A percentile compares a stretch with the other conserved stretches of the same genome.
Conservation (phyloP, 2,797 vertebrate species). For the Gila robusta region DNA sequence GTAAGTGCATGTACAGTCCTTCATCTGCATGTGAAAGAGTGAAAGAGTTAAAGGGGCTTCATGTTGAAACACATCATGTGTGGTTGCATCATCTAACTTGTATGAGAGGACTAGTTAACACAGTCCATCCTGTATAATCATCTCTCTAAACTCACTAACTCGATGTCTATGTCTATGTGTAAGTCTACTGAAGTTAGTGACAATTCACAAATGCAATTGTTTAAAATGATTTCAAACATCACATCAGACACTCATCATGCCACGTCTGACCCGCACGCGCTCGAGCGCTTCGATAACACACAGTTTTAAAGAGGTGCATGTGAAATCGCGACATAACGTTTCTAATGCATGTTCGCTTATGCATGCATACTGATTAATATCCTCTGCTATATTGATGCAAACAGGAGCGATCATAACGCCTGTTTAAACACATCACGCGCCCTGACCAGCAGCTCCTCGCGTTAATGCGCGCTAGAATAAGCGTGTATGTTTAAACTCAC, state of each 20-base stretch:
- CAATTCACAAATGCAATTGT: not conserved
- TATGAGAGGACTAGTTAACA: not conserved
- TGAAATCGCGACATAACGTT: not conserved
- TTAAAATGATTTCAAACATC: not conserved
- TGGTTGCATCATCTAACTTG: constrained; percentile 77
- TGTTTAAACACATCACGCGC: not conserved
- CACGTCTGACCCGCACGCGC: too few species aligned
- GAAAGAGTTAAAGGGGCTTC: not conserved
- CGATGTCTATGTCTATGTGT: not conserved
- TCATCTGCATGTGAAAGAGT: too few species aligned
- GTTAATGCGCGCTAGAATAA: not conserved
- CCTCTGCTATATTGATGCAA: not conserved
- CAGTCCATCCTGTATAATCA: not conserved
- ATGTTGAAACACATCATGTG: constrained; percentile 71
- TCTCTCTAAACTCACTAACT: not conserved
- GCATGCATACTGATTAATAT: not conserved
- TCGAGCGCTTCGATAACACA: not conserved
- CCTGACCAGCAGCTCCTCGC: not conserved
- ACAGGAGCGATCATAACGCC: not conserved
- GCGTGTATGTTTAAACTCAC: constrained; percentile 64
- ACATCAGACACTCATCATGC: too few species aligned
- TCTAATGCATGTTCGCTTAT: not conserved
- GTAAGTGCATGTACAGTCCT: too few species aligned
- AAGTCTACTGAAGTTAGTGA: not conserved
- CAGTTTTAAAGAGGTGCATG: not conserved